Evolutionary conservation across 2,888 invertebrate species (phyloP), one percentile per base, ranked within the genome.

Genomic region (Protodeltote pygarga): DNA sequence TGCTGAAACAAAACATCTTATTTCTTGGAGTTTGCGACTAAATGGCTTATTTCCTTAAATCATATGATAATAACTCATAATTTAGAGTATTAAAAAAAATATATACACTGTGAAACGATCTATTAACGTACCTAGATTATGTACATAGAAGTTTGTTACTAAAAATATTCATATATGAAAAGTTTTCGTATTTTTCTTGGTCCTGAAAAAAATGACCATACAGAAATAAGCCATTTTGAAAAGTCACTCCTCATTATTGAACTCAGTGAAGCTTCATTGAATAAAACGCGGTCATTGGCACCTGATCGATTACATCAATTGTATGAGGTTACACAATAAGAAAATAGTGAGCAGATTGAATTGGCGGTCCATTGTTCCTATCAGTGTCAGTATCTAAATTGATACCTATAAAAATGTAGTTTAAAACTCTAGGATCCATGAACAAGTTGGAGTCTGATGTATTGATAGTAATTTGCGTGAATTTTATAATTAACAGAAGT

Each of bases 381-480:
- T 58, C 58, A 37, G 38, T 57, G 17, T 17, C 24, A 25, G 5
- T 37, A 54, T 57, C 57, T 49, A 25, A 29, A 54, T 57, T 57
- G 34, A 55, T 48, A 49, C 42, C 21, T 13, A 37, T 38, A 28
- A 16, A 48, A 49, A 31, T 19, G 27, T 24, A 21, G 25, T 14
- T 13, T 14, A 10, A 9, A 16, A 24, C n/a, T n/a, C n/a, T n/a
- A n/a, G n/a, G n/a, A n/a, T n/a, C n/a, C n/a, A n/a, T n/a, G n/a
- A n/a, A n/a, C n/a, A n/a, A n/a, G n/a, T n/a, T n/a, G n/a, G n/a
- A n/a, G n/a, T n/a, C n/a, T n/a, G n/a, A n/a, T n/a, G n/a, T n/a
- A n/a, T n/a, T n/a, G n/a, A n/a, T n/a, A n/a, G n/a, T n/a, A n/a
- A n/a, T n/a, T n/a, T n/a, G n/a, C n/a, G n/a, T n/a, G n/a, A n/a